Evolutionary conservation across 1,140 invertebrate species (phyloP), one percentile per base, ranked within the genome.

Genomic region (Copidosoma floridanum): DNA sequence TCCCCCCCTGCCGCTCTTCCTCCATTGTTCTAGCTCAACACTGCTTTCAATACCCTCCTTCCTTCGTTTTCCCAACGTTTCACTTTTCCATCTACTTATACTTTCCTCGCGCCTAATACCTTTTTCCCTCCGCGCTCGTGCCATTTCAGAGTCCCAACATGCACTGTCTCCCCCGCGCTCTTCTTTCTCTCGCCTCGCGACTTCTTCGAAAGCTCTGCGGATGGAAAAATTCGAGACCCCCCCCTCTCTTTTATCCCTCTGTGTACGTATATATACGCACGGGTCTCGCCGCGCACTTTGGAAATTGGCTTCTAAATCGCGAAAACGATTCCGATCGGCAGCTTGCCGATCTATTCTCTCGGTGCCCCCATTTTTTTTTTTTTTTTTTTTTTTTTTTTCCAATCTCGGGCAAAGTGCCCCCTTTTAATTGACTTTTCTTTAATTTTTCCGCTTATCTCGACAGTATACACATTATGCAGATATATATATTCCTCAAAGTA

Each of bases 241-340:
- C 24, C 21, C 12, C 18, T 18, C 21, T 21, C 26, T 21, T 35
- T 26, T 14, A 43, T 38, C 26, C 47, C 37, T 40, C 40, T 11
- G 4, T 23, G 26, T 21, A 14, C 1, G 11, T 4, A 11, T 52
- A 53, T 61, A 67, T 71, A 70, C 71, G 69, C 70, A 67, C 41
- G 48, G 68, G 66, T 65, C 72, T 67, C 65, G 70, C 64, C 68
- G 68, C 68, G 69, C 71, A 75, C 71, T 74, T 75, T 73, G 52
- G 67, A 72, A 75, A 74, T 75, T 75, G 69, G 66, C 67, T 72
- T 65, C 67, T 68, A 71, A 74, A 72, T 71, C 68, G 65, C 48
- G 35, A 41, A 65, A 41, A 54, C 63, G 65, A 71, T 72, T 69
- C 61, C 47, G 56, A 69, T 71, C 67, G 56, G 66, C 71, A 68